Evolutionary conservation across 2,888 invertebrate genomes (phyloP), one percentile per base, ranked within the genome.

Genomic region (Meloe dianella): DNA sequence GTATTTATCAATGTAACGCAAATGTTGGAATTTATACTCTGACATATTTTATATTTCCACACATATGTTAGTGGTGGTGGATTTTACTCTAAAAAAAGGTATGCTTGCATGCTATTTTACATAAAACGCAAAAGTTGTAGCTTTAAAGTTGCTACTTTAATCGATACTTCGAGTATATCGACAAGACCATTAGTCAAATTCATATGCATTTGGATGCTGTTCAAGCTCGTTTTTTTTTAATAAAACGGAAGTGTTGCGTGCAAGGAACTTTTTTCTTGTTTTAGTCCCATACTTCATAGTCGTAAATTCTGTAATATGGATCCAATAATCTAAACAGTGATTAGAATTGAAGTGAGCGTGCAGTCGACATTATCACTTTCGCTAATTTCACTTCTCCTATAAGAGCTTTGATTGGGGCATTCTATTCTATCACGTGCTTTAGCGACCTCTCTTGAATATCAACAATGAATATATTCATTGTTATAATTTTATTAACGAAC

Each of bases 401-500:
- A n/a, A n/a, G n/a, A n/a, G 27, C 2, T 27, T 27, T 3, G 27
- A 27, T 27, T 27, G 27, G 27, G 4, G 4, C 4, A 4, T 65
- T 72, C 65, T 61, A 63, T 59, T 69, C 68, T 60, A 71, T 71
- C 69, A 72, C 70, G 69, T 66, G 72, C 68, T 64, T 62, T 64
- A 62, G 64, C 58, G 62, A 67, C 67, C 57, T 63, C 59, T 35
- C 32, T 22, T 65, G 69, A 70, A 72, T 72, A 67, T 67, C 70
- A 65, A 66, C 66, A 63, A 61, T 59, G 60, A 70, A 70, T 68
- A 70, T 72, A 71, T 70, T 69, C 72, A 72, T 72, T 71, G 69
- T 70, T 66, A 70, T 67, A 65, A 70, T 64, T 65, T 69, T 72
- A 72, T 72, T 71, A 72, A 71, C 69, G 63, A 71, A 71, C 65